Evolutionary conservation across 2,797 vertebrate genomes (phyloP).

Genomic region (Echeneis naucrates): DNA sequence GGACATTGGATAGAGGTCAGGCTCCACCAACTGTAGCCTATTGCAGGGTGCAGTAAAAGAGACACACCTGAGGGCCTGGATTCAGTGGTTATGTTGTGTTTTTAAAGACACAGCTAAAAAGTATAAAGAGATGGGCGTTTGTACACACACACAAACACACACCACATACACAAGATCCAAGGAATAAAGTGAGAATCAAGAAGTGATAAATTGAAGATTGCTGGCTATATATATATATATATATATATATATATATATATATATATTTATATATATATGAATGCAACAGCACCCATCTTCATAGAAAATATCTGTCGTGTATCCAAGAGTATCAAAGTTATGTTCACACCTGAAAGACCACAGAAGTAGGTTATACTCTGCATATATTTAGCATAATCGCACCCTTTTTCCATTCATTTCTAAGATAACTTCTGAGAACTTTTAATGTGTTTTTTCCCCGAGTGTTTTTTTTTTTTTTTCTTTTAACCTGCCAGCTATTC

Average conservation of each 20-base stretch:
- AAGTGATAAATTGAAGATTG: conserved; percentile 44
- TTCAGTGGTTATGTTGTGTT: conserved; percentile 9
- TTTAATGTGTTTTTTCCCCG: conserved; percentile 63
- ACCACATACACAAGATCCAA: conserved; percentile 7
- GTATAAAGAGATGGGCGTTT: too few relatives aligned
- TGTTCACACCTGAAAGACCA: conserved; percentile 70
- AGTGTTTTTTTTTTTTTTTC: conserved; percentile 19
- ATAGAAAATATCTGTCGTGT: conserved; percentile 46
- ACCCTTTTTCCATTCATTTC: conserved; percentile 61
- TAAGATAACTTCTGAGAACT: conserved; percentile 65
- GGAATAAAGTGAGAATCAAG: conserved; percentile 29
- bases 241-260: conserved; percentile 29
- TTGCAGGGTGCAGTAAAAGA: conserved; percentile 59
- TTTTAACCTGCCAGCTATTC: conserved; percentile 43
- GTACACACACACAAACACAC: conserved; percentile 10
- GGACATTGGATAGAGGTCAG: conserved; percentile 68
- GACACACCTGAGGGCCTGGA: conserved; percentile 22
- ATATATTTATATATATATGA: conserved; percentile 31
- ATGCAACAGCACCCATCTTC: conserved; percentile 33
- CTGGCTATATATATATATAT: conserved; percentile 36
- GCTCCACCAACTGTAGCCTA: conserved; percentile 40
- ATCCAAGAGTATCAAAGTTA: conserved; percentile 62
- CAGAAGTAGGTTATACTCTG: conserved; percentile 80
- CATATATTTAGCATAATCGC: conserved; percentile 80
- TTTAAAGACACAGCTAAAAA: conserved; percentile 5